Conservation (phyloP, 2,888 invertebrate species). For the Lasioglossum pauxillum region DNA sequence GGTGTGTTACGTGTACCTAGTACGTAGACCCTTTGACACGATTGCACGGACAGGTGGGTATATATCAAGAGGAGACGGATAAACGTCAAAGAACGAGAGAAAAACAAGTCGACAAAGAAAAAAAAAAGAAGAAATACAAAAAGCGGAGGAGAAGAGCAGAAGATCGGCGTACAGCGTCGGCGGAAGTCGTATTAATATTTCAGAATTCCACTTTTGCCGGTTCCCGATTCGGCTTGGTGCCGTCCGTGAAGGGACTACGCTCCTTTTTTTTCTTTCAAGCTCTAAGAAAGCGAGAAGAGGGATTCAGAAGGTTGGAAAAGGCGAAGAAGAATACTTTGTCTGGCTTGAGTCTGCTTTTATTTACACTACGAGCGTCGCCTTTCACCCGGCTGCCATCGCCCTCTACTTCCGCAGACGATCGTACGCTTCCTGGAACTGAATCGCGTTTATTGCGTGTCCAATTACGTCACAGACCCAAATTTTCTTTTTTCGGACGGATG, state of each 20-base stretch:
- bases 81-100: conserved; percentile 4
- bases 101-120: conserved; percentile 4
- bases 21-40: not conserved
- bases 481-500: not conserved
- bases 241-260: conserved; percentile 53
- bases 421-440: conserved; percentile 63
- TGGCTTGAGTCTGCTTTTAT: conserved; percentile 69
- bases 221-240: conserved; percentile 67
- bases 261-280: conserved; percentile 66
- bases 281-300: conserved; percentile 36
- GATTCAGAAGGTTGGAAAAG: conserved; percentile 19
- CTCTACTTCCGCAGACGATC: conserved; percentile 40
- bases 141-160: conserved; percentile 26
- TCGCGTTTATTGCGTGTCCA: conserved; percentile 6
- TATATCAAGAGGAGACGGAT: not conserved
- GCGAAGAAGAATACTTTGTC: conserved; percentile 65
- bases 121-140: not conserved
- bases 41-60: conserved; percentile 4
- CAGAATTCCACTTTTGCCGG: conserved; percentile 72
- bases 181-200: conserved; percentile 75
- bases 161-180: conserved; percentile 49
- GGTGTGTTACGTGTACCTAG: not conserved
- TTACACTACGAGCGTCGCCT: conserved; percentile 70
- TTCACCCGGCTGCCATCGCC: conserved; percentile 46
- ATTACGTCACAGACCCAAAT: not conserved